phyloP scores from a whole-genome alignment of 2,797 vertebrate species.

The Podarcis lilfordi region DNA sequence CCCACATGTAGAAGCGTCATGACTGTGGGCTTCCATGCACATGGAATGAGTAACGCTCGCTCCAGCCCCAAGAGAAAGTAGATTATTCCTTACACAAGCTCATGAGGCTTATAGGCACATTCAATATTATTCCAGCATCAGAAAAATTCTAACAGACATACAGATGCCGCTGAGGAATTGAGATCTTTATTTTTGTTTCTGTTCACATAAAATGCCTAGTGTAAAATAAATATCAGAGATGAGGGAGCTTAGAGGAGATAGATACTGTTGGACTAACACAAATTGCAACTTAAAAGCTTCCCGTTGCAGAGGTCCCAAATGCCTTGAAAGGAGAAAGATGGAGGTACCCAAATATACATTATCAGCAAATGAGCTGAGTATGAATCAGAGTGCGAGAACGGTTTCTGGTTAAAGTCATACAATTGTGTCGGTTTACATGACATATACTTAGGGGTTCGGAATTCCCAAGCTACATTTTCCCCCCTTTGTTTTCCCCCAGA shows the following conservation, averaged over 20 bases:
- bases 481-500: too few relatives aligned
- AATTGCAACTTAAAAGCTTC: conserved; percentile 44
- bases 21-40: neutral
- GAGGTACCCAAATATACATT: conserved; percentile 48
- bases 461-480: too few relatives aligned
- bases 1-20: neutral
- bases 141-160: conserved; percentile 52
- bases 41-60: neutral
- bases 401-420: conserved; percentile 26
- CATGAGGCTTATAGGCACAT: neutral
- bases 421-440: neutral
- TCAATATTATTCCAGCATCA: conserved; percentile 44
- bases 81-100: conserved; percentile 34
- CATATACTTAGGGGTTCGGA: neutral
- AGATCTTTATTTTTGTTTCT: conserved; percentile 64
- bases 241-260: conserved; percentile 25
- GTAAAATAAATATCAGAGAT: conserved; percentile 45
- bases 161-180: conserved; percentile 40
- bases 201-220: conserved; percentile 35
- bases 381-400: conserved; percentile 26
- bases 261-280: conserved; percentile 51
- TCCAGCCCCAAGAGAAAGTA: neutral
- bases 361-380: conserved; percentile 40
- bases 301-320: conserved; percentile 22
- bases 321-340: conserved; percentile 38